These are phyloP conservation scores for Drosophila serrata DNA, from an alignment of 1,140 invertebrate species.

Conservation along the genomic window DNA sequence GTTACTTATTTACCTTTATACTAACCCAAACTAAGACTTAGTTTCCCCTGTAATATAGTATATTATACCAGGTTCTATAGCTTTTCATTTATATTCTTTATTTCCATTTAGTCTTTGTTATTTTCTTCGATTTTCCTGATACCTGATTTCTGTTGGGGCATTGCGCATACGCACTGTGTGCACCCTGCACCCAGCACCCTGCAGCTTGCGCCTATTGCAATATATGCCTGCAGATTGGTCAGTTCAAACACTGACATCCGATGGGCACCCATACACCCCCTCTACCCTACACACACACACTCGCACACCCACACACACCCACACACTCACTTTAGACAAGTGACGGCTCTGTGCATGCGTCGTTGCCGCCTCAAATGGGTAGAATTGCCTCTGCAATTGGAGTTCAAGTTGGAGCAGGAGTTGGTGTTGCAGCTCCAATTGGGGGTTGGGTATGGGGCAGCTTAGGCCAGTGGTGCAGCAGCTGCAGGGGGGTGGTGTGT, in stretches of 20 bases:
- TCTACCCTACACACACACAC: conserved; percentile 10
- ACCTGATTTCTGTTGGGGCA: conserved; percentile 44
- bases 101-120: neutral
- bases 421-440: conserved; percentile 4
- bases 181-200: conserved; percentile 34
- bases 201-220: conserved; percentile 72
- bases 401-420: neutral
- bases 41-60: too few species aligned
- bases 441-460: neutral
- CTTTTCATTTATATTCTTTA: neutral
- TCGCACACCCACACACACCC: conserved; percentile 11
- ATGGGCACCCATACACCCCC: neutral
- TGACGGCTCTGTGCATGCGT: conserved; percentile 56
- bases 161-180: conserved; percentile 79
- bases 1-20: neutral
- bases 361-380: conserved; percentile 29
- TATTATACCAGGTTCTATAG: neutral
- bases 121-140: neutral
- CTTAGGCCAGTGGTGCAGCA: conserved; percentile 36
- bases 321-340: conserved; percentile 6
- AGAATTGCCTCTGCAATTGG: conserved; percentile 18
- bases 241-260: conserved; percentile 51
- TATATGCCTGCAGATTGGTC: conserved; percentile 78
- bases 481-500: conserved; percentile 1
- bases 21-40: neutral